A percentile compares a stretch with the other conserved stretches of the same genome.
Conservation (phyloP, 1,140 invertebrate genomes). For the Psilanteris sp. region DNA sequence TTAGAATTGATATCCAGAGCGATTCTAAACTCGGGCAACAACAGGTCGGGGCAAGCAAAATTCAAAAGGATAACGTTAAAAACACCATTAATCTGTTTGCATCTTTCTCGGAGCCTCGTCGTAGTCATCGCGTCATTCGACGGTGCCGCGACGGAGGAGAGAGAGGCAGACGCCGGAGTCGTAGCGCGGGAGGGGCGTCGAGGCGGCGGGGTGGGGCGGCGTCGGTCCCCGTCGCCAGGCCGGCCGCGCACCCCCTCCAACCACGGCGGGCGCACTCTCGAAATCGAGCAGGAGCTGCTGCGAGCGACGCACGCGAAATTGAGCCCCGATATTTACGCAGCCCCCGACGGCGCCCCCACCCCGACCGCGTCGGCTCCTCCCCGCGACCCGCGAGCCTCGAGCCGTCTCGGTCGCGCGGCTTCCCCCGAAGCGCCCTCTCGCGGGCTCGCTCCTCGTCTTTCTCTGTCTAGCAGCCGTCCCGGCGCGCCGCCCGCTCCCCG, state of each 20-base stretch:
- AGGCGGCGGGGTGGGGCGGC: too few relatives aligned
- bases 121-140: too few relatives aligned
- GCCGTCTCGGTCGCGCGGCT: conserved; percentile 8
- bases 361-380: conserved; percentile 3
- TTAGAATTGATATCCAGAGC: too few relatives aligned
- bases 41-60: too few relatives aligned
- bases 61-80: too few relatives aligned
- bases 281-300: conserved; percentile 26
- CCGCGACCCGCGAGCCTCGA: conserved; percentile 9
- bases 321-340: conserved; percentile 53
- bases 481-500: not conserved
- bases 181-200: too few relatives aligned
- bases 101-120: too few relatives aligned
- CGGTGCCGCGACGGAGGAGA: too few relatives aligned
- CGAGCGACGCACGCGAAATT: conserved; percentile 43
- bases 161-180: not conserved
- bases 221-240: too few relatives aligned
- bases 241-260: not conserved
- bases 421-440: conserved; percentile 13
- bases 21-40: too few relatives aligned
- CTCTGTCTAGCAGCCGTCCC: too few relatives aligned
- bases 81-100: too few relatives aligned
- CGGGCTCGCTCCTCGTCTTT: conserved; percentile 2
- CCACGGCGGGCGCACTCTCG: conserved; percentile 6
- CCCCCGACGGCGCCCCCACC: conserved; percentile 42